These are phyloP conservation scores for Tangara arthus DNA, from an alignment of 2,797 vertebrate genomes.

Conservation along the genomic window DNA sequence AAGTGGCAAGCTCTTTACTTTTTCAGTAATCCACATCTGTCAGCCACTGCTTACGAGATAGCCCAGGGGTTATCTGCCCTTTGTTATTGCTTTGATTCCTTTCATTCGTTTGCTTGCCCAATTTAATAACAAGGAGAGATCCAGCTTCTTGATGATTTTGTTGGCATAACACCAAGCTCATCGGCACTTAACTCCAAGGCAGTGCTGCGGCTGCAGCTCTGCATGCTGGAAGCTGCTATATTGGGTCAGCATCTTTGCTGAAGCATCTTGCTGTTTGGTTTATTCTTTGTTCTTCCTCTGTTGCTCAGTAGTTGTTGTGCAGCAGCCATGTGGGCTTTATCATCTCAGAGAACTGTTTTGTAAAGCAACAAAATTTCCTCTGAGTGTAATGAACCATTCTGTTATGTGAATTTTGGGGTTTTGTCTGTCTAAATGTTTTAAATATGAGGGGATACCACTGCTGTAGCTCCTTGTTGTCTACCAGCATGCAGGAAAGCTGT, in stretches of 20 bases:
- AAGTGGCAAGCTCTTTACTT: constrained; percentile 67
- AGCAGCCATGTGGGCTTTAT: constrained; percentile 34
- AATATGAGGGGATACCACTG: constrained; percentile 29
- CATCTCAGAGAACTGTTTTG: constrained; percentile 12
- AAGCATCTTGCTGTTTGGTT: constrained; percentile 23
- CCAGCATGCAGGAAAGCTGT: constrained; percentile 39
- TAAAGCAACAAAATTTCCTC: constrained; percentile 45
- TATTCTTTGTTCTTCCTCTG: constrained; percentile 39
- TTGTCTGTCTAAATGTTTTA: constrained; percentile 57
- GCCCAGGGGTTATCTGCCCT: constrained; percentile 62
- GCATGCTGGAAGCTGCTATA: not conserved
- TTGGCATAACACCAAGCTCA: constrained; percentile 55
- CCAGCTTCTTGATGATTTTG: constrained; percentile 56
- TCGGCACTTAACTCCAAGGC: not conserved
- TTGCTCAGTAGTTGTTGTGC: constrained; percentile 36
- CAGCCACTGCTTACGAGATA: constrained; percentile 63
- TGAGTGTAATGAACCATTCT: constrained; percentile 44
- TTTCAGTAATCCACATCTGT: constrained; percentile 67
- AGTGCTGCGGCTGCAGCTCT: constrained; percentile 1
- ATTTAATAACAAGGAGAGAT: constrained; percentile 63
- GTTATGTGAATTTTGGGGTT: constrained; percentile 22
- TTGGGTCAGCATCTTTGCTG: constrained; percentile 44
- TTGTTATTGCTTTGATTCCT: constrained; percentile 64
- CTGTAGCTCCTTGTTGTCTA: constrained; percentile 26
- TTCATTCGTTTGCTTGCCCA: constrained; percentile 62